phyloP scores from a whole-genome alignment of 2,797 vertebrate species.

The Lophius americanus region DNA sequence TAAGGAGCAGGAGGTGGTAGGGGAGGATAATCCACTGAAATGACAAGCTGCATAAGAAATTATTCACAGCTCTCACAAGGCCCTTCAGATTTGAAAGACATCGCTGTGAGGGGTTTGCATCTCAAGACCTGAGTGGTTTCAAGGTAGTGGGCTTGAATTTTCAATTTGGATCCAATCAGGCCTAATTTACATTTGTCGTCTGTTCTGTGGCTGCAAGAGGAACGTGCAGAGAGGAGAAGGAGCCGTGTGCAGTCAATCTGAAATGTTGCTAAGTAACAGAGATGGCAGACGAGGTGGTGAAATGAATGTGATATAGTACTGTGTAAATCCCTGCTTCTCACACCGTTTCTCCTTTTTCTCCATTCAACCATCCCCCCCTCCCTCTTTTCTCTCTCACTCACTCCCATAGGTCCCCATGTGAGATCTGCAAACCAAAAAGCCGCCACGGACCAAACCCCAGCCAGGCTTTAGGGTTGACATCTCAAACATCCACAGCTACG shows the following conservation, averaged over 20 bases:
- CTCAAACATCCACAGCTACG: slow-evolving; percentile 72
- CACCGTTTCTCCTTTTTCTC: slow-evolving; percentile 52
- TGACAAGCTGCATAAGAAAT: slow-evolving; percentile 80
- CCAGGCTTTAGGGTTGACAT: slow-evolving; percentile 65
- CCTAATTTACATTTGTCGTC: slow-evolving; percentile 79
- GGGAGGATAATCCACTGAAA: slow-evolving; percentile 75
- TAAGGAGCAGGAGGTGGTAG: slow-evolving; percentile 61
- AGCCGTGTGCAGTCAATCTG: slow-evolving; percentile 79
- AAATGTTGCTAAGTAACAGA: slow-evolving; percentile 84
- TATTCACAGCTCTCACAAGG: slow-evolving; percentile 76
- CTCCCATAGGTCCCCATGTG: slow-evolving; percentile 75
- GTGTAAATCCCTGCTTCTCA: slow-evolving; percentile 78
- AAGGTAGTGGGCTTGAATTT: slow-evolving; percentile 79
- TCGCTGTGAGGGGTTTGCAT: slow-evolving; percentile 71
- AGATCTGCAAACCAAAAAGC: slow-evolving; percentile 75
- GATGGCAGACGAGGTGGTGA: slow-evolving; percentile 76
- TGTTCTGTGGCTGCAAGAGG: slow-evolving; percentile 59
- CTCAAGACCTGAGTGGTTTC: slow-evolving; percentile 78
- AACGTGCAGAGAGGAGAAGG: slow-evolving; percentile 65
- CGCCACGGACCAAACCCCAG: slow-evolving; percentile 63
- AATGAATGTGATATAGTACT: slow-evolving; percentile 78
- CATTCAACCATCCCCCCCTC: slow-evolving; percentile 20
- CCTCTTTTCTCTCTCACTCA: slow-evolving; percentile 40
- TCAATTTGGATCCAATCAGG: slow-evolving; percentile 80
- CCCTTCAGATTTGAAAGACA: slow-evolving; percentile 78